phyloP scores from a whole-genome alignment of 2,888 invertebrate species.

The Ophion costatus region DNA sequence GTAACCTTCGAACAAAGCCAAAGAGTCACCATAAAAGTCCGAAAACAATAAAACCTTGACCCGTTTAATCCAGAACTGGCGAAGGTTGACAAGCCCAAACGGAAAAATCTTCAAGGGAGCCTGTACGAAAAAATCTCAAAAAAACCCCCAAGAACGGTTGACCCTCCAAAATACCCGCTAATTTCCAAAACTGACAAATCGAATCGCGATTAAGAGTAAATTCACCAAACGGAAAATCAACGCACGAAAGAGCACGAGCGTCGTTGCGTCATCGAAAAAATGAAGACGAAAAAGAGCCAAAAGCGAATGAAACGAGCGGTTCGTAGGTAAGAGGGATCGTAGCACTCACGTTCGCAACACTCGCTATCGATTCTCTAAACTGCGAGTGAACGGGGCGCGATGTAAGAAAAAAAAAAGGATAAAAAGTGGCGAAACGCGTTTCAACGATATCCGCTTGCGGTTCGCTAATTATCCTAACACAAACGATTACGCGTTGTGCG shows the following conservation, averaged over 20 bases:
- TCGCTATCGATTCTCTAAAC: neutral
- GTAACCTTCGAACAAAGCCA: neutral
- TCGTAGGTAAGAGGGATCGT: neutral
- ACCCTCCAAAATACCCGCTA: neutral
- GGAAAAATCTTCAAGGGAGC: neutral
- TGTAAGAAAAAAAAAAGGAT: neutral
- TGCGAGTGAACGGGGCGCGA: neutral
- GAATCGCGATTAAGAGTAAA: neutral
- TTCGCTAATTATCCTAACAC: neutral
- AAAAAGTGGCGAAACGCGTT: neutral
- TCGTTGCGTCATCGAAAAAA: neutral
- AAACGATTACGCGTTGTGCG: neutral
- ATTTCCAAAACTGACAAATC: neutral
- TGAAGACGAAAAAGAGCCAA: neutral
- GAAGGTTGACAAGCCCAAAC: neutral
- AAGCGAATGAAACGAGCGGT: neutral
- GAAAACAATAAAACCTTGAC: neutral
- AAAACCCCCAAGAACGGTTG: neutral
- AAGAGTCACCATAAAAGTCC: neutral
- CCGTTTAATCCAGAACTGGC: neutral
- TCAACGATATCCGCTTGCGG: neutral
- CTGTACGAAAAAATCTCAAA: neutral
- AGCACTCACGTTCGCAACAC: neutral
- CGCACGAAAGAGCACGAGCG: neutral
- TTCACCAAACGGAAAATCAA: neutral